These are phyloP conservation scores for Dicycla oo DNA, from an alignment of 2,888 invertebrate genomes.

Conservation along the genomic window DNA sequence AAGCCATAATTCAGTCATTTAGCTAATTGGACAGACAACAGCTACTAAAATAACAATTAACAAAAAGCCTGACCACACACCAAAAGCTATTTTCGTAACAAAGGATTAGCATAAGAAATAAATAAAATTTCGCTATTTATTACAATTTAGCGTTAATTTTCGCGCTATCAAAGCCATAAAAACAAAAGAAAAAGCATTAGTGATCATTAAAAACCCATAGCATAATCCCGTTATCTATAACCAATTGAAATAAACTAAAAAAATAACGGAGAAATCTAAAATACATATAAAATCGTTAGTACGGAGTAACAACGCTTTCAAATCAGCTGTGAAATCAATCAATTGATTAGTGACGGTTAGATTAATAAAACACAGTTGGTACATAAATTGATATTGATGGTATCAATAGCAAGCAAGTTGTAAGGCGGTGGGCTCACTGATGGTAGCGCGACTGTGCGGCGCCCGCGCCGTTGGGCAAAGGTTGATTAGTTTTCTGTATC, in stretches of 20 bases:
- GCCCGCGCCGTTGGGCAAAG: conserved; percentile 50
- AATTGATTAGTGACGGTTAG: conserved; percentile 70
- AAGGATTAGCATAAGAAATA: conserved; percentile 42
- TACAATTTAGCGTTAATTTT: conserved; percentile 46
- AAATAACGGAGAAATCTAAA: conserved; percentile 69
- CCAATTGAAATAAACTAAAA: conserved; percentile 57
- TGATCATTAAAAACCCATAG: conserved; percentile 60
- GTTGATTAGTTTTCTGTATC: conserved; percentile 56
- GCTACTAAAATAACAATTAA: conserved; percentile 23
- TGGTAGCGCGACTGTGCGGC: conserved; percentile 29
- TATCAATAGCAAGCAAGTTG: conserved; percentile 63
- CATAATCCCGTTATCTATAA: conserved; percentile 55
- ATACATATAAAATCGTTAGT: conserved; percentile 64
- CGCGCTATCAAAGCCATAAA: conserved; percentile 26
- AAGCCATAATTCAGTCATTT: background rate
- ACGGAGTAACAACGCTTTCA: conserved; percentile 68
- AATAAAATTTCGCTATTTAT: conserved; percentile 44
- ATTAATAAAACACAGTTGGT: conserved; percentile 69
- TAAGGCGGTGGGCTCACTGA: conserved; percentile 55
- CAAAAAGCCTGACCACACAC: conserved; percentile 6
- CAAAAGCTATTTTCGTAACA: conserved; percentile 26
- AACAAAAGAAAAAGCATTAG: conserved; percentile 47
- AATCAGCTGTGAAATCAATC: conserved; percentile 77
- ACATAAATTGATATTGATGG: conserved; percentile 72
- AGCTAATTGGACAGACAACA: conserved; percentile 25